These are phyloP conservation scores for Cephus pygmeus DNA, from an alignment of 2,888 invertebrate species.

Conservation along the genomic window DNA sequence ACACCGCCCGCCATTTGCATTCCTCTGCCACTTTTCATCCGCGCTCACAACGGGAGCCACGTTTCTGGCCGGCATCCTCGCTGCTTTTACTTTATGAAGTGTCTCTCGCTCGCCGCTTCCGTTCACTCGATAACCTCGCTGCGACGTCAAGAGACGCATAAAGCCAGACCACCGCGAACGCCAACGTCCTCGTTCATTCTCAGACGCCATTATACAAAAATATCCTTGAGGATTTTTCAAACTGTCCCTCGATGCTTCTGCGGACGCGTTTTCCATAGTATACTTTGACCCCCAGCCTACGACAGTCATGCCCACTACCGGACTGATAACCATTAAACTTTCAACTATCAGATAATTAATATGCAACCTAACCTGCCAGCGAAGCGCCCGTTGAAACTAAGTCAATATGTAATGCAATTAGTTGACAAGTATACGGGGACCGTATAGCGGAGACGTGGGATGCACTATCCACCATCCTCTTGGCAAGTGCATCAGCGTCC, in stretches of 20 bases:
- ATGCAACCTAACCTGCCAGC: slow-evolving; percentile 39
- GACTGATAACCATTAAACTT: slow-evolving; percentile 42
- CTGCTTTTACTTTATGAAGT: background rate
- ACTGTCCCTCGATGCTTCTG: background rate
- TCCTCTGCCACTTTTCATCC: slow-evolving; percentile 5
- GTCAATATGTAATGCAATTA: slow-evolving; percentile 62
- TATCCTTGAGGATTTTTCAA: background rate
- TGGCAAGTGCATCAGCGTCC: slow-evolving; percentile 43
- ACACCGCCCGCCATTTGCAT: slow-evolving; percentile 21
- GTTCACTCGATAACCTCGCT: background rate
- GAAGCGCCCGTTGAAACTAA: slow-evolving; percentile 44
- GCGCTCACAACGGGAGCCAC: slow-evolving; percentile 1
- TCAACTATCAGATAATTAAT: slow-evolving; percentile 57
- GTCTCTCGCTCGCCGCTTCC: background rate
- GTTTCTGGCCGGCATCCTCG: background rate
- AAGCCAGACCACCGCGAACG: background rate
- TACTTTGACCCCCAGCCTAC: background rate
- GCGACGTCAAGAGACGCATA: background rate
- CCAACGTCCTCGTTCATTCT: background rate
- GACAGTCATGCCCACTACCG: background rate
- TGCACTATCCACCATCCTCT: slow-evolving; percentile 3
- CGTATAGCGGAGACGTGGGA: background rate
- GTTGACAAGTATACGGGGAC: slow-evolving; percentile 50
- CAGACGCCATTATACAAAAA: background rate
- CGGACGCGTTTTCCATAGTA: background rate